Percentiles rank a stretch among this genome's conserved stretches.
Evolutionary conservation across 2,888 invertebrate genomes (phyloP).

Genomic region (Aelia acuminata): DNA sequence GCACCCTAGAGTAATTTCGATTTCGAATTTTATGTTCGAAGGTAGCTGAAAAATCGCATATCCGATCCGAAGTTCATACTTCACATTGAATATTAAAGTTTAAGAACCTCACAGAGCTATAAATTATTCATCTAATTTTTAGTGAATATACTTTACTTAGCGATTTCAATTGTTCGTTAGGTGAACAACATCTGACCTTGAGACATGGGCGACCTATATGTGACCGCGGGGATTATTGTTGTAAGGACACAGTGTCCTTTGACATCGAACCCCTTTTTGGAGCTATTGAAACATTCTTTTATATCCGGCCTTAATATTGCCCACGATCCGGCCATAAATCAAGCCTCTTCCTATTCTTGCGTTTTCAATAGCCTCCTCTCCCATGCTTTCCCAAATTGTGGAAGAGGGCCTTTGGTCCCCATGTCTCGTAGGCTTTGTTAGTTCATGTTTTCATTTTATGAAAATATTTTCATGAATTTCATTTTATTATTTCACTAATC

Average conservation of each 20-base stretch:
- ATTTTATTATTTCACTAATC: neutral
- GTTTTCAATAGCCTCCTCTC: neutral
- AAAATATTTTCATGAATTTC: too few species aligned
- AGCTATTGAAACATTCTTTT: constrained; percentile 22
- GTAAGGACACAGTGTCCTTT: neutral
- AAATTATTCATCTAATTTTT: too few species aligned
- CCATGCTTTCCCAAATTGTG: neutral
- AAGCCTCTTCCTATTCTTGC: neutral
- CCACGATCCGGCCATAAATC: constrained; percentile 5
- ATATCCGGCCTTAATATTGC: neutral
- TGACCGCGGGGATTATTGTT: neutral
- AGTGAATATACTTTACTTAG: too few species aligned
- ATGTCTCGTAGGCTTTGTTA: neutral
- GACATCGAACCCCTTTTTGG: neutral
- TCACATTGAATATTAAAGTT: too few species aligned
- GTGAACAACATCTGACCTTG: neutral
- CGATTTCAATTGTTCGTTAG: too few species aligned
- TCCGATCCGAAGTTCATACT: too few species aligned
- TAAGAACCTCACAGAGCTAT: too few species aligned
- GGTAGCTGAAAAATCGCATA: too few species aligned
- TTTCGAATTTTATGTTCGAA: too few species aligned
- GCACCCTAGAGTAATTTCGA: too few species aligned
- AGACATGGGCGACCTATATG: neutral
- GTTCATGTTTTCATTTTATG: neutral
- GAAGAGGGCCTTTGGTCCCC: neutral